Evolutionary conservation across 2,888 invertebrate genomes (phyloP).

Genomic region (Noctuana brunneofusca): DNA sequence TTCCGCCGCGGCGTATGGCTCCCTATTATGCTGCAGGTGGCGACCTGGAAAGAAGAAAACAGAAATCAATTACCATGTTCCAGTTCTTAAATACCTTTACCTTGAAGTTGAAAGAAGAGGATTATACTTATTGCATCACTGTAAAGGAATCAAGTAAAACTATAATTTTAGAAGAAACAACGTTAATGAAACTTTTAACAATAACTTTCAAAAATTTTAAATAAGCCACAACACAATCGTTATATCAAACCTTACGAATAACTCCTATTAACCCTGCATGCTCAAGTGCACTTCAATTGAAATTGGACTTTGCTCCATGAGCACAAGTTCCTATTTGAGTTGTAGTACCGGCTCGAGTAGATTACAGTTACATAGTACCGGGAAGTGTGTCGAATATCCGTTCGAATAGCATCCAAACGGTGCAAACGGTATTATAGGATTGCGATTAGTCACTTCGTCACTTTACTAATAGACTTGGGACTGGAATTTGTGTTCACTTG

Average conservation of each 20-base stretch:
- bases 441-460: constrained; percentile 22
- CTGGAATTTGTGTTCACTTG: no score
- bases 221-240: not conserved
- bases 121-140: no score
- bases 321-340: constrained; percentile 10
- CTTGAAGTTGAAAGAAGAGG: no score
- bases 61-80: not conserved
- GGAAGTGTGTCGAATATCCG: constrained; percentile 19
- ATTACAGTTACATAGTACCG: constrained; percentile 24
- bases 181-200: no score
- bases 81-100: no score
- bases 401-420: constrained; percentile 22
- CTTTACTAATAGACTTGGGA: constrained; percentile 7
- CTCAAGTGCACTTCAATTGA: not conserved
- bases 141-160: no score
- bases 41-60: constrained; percentile 68
- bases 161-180: no score
- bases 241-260: constrained; percentile 15
- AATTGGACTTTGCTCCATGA: not conserved
- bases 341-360: not conserved
- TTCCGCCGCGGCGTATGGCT: constrained; percentile 82
- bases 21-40: constrained; percentile 82
- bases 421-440: constrained; percentile 28
- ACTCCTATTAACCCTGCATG: constrained; percentile 8
- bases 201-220: not conserved